Base-by-base conservation (phyloP, 1,140 invertebrate species). In the Drosophila carrolli region DNA sequence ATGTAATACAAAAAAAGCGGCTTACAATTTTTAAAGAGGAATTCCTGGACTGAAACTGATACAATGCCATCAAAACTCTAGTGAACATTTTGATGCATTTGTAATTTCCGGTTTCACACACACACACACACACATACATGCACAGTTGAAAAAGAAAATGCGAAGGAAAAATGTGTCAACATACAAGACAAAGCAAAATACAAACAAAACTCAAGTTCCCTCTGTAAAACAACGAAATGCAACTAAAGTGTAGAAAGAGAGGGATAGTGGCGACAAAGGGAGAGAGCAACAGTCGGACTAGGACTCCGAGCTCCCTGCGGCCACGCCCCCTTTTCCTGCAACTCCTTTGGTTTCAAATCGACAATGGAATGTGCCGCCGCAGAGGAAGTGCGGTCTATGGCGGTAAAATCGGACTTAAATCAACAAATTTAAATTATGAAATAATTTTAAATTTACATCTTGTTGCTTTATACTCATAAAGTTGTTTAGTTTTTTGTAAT, bases 31-130 rank as follows among this genome's bases (percentile, higher is more conserved):
- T 44, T 23, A 23, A n/a, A 23, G 54, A 32, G 23, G 23, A 53
- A 43, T 54, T 32, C 3, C 27, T n/a, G 14, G 6, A 32, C 27
- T 32, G 9, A 27, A 53, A 61, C 27, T 41, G 19, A 60, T 62
- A 86, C 57, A 85, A 74, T 81, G 56, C 67, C 62, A 47, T 60
- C 75, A 72, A 67, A 72, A 78, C 60, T 81, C 62, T 62, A 70
- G 70, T 75, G 61, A 79, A 86, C 83, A 88, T 88, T 72, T 88
- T 88, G 83, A 88, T 88, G 83, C 83, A 82, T 83, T 86, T 86
- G 75, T 74, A 82, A 83, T 88, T 86, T 86, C 83, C 83, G 83
- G 83, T 83, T 73, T 79, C 60, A 61, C 56, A 70, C 47, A 63
- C 56, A 58, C 63, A 9, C 16, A 43, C 23, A 37, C 53, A 23